A percentile compares a stretch with the other conserved stretches of the same genome.
Evolutionary conservation across 2,888 invertebrate species (phyloP).

Genomic region (Bimastos eiseni): DNA sequence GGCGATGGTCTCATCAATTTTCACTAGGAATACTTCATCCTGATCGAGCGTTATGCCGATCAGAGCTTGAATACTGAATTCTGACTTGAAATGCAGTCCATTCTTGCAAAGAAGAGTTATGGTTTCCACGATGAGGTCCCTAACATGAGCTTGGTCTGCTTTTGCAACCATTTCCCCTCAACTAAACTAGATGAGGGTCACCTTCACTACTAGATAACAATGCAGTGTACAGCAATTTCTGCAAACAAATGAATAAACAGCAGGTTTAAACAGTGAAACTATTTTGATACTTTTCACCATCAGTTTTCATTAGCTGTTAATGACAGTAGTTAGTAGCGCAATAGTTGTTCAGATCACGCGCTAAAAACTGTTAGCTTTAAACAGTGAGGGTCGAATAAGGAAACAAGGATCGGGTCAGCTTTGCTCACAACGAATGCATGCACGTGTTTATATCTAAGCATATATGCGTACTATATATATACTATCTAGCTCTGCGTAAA

Average conservation of each 20-base stretch:
- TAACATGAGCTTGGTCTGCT: background rate
- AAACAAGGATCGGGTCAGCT: background rate
- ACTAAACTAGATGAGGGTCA: background rate
- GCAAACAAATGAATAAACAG: background rate
- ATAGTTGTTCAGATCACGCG: background rate
- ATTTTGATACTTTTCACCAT: background rate
- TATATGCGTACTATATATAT: background rate
- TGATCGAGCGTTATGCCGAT: background rate
- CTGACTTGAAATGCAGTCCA: background rate
- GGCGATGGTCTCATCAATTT: background rate
- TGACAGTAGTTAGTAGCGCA: background rate
- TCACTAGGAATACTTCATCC: slow-evolving; percentile 1
- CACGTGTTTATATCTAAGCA: background rate
- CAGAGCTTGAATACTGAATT: slow-evolving; percentile 13
- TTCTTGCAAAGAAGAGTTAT: background rate
- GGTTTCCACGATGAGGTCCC: background rate
- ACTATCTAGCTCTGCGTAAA: background rate
- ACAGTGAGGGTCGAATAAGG: background rate
- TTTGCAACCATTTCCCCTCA: background rate
- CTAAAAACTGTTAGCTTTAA: background rate
- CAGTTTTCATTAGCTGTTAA: background rate
- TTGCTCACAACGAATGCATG: background rate
- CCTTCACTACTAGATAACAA: background rate
- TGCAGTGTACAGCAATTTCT: background rate
- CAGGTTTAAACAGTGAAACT: no score